Evolutionary conservation across 2,888 invertebrate genomes (phyloP), one percentile per base, ranked within the genome.

Genomic region (Himalopsyche tibetana): DNA sequence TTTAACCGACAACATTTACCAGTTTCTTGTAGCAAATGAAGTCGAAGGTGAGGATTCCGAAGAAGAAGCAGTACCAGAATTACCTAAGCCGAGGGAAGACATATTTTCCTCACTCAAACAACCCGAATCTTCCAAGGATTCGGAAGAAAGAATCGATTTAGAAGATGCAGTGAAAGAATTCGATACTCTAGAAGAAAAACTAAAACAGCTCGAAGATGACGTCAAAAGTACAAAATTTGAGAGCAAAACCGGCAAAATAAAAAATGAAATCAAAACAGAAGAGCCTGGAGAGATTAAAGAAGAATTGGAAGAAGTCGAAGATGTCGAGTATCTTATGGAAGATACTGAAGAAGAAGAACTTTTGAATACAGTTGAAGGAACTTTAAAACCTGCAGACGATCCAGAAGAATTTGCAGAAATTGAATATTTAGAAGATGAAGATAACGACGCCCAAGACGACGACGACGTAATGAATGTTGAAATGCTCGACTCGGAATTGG

Each of bases 1-100:
- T 0, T 88, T 93, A 17, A 90, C 90, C 11, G 93, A 93, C 82
- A 93, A 93, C 74, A 90, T 92, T 8, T 93, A 93, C 88, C 90
- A 92, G 84, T 93, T 91, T 89, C 90, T 93, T 0, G 88, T 92
- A 15, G 92, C 91, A 38, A 89, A 91, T 0, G 93, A 93, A 89
- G 90, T 80, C 6, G 82, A 86, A n/a, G 83, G 63, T 1, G 85
- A 85, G 2, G 85, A 36, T 17, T 15, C 9, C 6, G 45, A 81
- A 56, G 85, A 86, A 55, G 86, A 81, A 36, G 79, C 36, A 38
- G 19, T 45, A 6, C 40, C 51, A 4, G 51, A 51, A 51, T 51
- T 51, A 28, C 12, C 36, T 4, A 74, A 28, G 74, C 15, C 36
- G 36, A 74, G 15, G 12, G 74, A 74, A 38, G 74, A 74, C 5